Evolutionary conservation across 2,888 invertebrate genomes (phyloP).

Genomic region (Standfussiana lucernea): DNA sequence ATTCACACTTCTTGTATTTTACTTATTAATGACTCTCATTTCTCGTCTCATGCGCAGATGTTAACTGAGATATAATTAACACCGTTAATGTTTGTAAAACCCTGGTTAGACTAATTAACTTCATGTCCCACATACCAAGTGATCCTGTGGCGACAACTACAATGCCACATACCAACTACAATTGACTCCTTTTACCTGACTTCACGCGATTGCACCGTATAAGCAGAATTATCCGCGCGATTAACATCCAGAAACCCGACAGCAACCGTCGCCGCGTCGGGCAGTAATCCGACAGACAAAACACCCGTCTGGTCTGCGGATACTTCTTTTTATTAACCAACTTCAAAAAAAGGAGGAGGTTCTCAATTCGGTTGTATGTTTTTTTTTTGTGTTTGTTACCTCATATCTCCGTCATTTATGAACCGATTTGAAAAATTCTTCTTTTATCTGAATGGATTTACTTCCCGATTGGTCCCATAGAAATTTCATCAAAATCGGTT

Average conservation of each 20-base stretch:
- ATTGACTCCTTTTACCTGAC: not conserved
- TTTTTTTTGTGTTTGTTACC: no score
- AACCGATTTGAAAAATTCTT: no score
- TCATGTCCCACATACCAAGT: not conserved
- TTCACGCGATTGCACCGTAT: not conserved
- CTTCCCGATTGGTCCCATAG: no score
- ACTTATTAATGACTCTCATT: conserved; percentile 30
- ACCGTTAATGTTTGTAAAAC: not conserved
- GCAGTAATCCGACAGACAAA: not conserved
- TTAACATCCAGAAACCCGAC: not conserved
- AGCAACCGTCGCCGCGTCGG: not conserved
- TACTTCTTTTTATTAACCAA: no score
- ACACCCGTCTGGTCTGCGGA: not conserved
- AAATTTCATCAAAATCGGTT: no score
- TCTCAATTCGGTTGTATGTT: no score
- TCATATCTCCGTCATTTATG: no score
- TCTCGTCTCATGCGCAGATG: conserved; percentile 4
- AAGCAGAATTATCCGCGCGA: not conserved
- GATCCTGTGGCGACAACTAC: not conserved
- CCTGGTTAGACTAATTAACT: not conserved
- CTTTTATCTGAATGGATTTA: no score
- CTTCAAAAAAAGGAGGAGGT: no score
- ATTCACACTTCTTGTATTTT: conserved; percentile 49
- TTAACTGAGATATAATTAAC: conserved; percentile 10
- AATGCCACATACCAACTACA: not conserved